These are phyloP conservation scores for Drosophila sordidula DNA, from an alignment of 2,888 invertebrate genomes.

Conservation along the genomic window DNA sequence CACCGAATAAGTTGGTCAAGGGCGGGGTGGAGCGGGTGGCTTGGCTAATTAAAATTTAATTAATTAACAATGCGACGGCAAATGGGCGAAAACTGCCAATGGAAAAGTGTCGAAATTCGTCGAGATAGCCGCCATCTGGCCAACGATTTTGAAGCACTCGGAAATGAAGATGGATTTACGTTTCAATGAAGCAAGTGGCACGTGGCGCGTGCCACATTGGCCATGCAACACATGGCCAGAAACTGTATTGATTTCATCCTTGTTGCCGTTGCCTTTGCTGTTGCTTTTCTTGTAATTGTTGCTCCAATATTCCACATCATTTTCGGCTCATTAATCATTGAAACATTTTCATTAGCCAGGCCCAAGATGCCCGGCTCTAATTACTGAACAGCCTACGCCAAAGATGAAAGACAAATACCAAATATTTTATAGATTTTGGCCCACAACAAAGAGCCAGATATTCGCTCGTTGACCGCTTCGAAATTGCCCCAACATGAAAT, in stretches of 20 bases:
- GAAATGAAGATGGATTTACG: conserved; percentile 41
- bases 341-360: conserved; percentile 65
- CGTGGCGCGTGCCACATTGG: conserved; percentile 32
- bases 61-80: conserved; percentile 67
- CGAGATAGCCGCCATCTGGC: conserved; percentile 55
- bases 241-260: conserved; percentile 45
- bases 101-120: conserved; percentile 38
- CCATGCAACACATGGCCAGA: conserved; percentile 66
- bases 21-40: neutral
- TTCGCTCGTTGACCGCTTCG: conserved; percentile 7
- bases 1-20: conserved; percentile 25
- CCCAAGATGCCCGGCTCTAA: conserved; percentile 35
- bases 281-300: conserved; percentile 56
- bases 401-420: conserved; percentile 35
- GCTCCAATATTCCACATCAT: conserved; percentile 75
- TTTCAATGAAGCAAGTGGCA: conserved; percentile 32
- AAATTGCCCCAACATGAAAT: conserved; percentile 13
- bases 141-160: conserved; percentile 17
- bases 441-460: conserved; percentile 48
- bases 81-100: conserved; percentile 33
- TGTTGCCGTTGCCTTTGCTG: conserved; percentile 5
- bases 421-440: conserved; percentile 44
- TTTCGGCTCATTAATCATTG: conserved; percentile 76
- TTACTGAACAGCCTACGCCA: conserved; percentile 29
- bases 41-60: conserved; percentile 74